These are phyloP conservation scores for Bhutanitis thaidina DNA, from an alignment of 2,888 invertebrate species.

Conservation along the genomic window DNA sequence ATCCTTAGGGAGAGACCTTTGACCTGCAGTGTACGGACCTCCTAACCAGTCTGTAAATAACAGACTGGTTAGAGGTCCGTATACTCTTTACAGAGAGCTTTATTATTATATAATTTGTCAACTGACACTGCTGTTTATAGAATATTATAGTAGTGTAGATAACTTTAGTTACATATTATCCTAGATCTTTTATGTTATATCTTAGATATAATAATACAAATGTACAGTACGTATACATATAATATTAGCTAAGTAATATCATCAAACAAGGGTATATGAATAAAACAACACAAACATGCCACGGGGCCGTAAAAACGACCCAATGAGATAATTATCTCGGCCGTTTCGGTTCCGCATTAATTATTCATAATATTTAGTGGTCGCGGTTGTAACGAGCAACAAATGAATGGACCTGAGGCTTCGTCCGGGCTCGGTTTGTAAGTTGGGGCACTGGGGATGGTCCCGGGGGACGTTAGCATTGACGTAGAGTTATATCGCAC, in stretches of 20 bases:
- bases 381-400: conserved; percentile 37
- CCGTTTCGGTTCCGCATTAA: conserved; percentile 30
- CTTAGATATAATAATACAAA: too few species aligned
- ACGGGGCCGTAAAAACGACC: conserved; percentile 24
- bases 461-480: conserved; percentile 25
- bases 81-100: too few species aligned
- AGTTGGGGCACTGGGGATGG: conserved; percentile 1
- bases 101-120: too few species aligned
- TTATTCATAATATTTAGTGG: conserved; percentile 42
- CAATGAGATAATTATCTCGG: conserved; percentile 28
- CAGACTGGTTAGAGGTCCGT: too few species aligned
- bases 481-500: conserved; percentile 24
- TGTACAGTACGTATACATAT: too few species aligned
- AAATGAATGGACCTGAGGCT: conserved; percentile 34
- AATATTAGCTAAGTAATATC: conserved; percentile 9
- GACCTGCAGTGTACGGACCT: too few species aligned
- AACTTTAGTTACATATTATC: too few species aligned
- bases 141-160: too few species aligned
- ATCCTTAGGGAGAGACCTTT: too few species aligned
- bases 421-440: conserved; percentile 4
- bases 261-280: conserved; percentile 10
- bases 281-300: conserved; percentile 19
- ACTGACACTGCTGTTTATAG: too few species aligned
- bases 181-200: too few species aligned
- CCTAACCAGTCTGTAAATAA: too few species aligned